Evolutionary conservation across 2,888 invertebrate genomes (phyloP).

Genomic region (Ectemnius cavifrons): DNA sequence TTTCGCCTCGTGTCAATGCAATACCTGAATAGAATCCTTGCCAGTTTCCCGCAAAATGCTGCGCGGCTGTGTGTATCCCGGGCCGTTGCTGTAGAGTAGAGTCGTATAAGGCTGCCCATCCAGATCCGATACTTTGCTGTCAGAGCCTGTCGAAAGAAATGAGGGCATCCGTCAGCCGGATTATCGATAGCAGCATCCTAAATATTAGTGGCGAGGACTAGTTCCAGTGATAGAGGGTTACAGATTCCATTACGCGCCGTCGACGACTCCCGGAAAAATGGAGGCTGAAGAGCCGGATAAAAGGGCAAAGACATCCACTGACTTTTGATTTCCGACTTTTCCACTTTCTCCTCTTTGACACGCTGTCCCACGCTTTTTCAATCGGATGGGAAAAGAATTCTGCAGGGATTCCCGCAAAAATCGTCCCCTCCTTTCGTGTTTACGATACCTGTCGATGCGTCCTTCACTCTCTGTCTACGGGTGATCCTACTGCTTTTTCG

Average conservation of each 20-base stretch:
- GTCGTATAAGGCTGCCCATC: slow-evolving; percentile 88
- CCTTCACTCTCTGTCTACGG: too few relatives aligned
- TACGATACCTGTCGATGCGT: too few relatives aligned
- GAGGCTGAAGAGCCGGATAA: background rate
- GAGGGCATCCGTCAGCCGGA: slow-evolving; percentile 29
- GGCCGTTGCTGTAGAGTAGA: slow-evolving; percentile 87
- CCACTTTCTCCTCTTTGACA: too few relatives aligned
- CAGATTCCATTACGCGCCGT: too few relatives aligned
- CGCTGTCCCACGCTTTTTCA: too few relatives aligned
- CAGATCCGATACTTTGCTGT: slow-evolving; percentile 86
- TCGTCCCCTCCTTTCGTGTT: too few relatives aligned
- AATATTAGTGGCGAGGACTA: slow-evolving; percentile 13
- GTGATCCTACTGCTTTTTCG: too few relatives aligned
- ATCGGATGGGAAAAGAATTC: too few relatives aligned
- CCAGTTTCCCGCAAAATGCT: slow-evolving; percentile 79
- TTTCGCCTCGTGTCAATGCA: slow-evolving; percentile 22
- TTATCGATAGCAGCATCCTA: slow-evolving; percentile 21
- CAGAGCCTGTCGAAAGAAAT: slow-evolving; percentile 81
- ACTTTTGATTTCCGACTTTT: background rate
- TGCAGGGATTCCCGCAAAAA: too few relatives aligned
- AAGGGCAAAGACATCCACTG: background rate
- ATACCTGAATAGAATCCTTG: slow-evolving; percentile 72
- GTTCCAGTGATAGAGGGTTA: too few relatives aligned
- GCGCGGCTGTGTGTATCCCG: slow-evolving; percentile 85
- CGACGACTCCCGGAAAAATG: slow-evolving; percentile 5